A percentile compares a stretch with the other conserved stretches of the same genome.
phyloP scores from a whole-genome alignment of 92 coral and sea anemone species.

The Porites divaricata region DNA sequence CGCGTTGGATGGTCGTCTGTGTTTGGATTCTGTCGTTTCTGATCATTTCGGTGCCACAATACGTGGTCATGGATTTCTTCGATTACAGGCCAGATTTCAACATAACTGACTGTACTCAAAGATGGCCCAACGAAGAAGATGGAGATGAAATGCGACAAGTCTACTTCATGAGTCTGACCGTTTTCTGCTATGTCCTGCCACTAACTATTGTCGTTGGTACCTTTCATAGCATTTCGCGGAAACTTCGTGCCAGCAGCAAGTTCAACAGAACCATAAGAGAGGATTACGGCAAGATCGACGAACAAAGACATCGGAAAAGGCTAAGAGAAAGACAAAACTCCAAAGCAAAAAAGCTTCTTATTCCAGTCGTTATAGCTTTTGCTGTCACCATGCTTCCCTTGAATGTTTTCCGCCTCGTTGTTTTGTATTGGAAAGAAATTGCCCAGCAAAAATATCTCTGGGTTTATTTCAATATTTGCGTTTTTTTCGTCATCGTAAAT shows the following conservation, averaged over 20 bases:
- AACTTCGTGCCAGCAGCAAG: conserved; percentile 50
- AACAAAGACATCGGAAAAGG: conserved; percentile 10
- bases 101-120: conserved; percentile 48
- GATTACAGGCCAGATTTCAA: conserved; percentile 31
- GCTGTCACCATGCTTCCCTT: conserved; percentile 66
- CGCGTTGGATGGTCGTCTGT: conserved; percentile 47
- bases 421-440: conserved; percentile 34
- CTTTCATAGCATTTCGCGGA: conserved; percentile 46
- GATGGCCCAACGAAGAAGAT: conserved; percentile 61
- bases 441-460: conserved; percentile 31
- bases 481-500: conserved; percentile 45
- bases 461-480: conserved; percentile 53
- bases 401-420: conserved; percentile 29
- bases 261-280: conserved; percentile 57
- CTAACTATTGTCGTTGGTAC: conserved; percentile 55
- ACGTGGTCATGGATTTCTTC: conserved; percentile 54
- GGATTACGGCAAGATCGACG: conserved; percentile 8
- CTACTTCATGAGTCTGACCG: conserved; percentile 48
- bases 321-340: conserved; percentile 45
- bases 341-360: conserved; percentile 66
- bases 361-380: conserved; percentile 66
- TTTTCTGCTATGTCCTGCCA: conserved; percentile 76
- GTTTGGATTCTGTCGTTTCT: conserved; percentile 70
- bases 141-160: conserved; percentile 50
- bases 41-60: conserved; percentile 62